A percentile compares a stretch with the other conserved stretches of the same genome.
These are phyloP conservation scores for Ichneumon xanthorius DNA, from an alignment of 2,888 invertebrate genomes.

Conservation along the genomic window DNA sequence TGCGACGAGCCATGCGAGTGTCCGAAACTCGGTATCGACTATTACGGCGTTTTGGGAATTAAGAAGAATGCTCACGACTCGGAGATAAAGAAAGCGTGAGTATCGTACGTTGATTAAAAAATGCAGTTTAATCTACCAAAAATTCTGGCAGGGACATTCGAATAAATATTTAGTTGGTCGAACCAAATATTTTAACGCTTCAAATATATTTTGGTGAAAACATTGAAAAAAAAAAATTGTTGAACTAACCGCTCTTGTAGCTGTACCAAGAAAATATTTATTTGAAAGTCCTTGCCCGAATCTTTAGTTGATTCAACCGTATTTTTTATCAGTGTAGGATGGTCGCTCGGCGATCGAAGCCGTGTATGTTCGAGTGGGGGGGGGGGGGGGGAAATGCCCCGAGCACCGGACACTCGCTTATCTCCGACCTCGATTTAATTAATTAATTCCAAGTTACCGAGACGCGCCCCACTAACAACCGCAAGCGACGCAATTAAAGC, in stretches of 20 bases:
- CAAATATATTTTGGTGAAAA: too few relatives aligned
- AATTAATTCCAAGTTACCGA: slow-evolving; percentile 56
- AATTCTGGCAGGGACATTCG: too few relatives aligned
- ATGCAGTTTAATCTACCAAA: too few relatives aligned
- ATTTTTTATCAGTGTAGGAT: too few relatives aligned
- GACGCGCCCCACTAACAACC: slow-evolving; percentile 56
- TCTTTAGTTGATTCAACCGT: too few relatives aligned
- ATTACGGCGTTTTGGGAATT: slow-evolving; percentile 91
- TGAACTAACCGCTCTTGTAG: too few relatives aligned
- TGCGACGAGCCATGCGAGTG: slow-evolving; percentile 56
- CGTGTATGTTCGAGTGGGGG: not conserved
- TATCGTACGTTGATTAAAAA: not conserved
- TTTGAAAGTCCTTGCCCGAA: too few relatives aligned
- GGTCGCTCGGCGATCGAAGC: not conserved
- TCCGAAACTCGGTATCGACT: slow-evolving; percentile 89
- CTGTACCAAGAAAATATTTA: too few relatives aligned
- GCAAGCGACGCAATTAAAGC: slow-evolving; percentile 46
- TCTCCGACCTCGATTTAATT: slow-evolving; percentile 46
- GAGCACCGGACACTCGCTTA: not conserved
- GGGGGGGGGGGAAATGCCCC: not conserved
- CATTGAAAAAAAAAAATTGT: too few relatives aligned
- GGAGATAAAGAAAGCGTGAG: slow-evolving; percentile 91
- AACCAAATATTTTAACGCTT: too few relatives aligned
- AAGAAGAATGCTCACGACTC: slow-evolving; percentile 88
- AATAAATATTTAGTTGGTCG: too few relatives aligned